phyloP scores from a whole-genome alignment of 2,797 vertebrate genomes.

The Pipistrellus nathusii region DNA sequence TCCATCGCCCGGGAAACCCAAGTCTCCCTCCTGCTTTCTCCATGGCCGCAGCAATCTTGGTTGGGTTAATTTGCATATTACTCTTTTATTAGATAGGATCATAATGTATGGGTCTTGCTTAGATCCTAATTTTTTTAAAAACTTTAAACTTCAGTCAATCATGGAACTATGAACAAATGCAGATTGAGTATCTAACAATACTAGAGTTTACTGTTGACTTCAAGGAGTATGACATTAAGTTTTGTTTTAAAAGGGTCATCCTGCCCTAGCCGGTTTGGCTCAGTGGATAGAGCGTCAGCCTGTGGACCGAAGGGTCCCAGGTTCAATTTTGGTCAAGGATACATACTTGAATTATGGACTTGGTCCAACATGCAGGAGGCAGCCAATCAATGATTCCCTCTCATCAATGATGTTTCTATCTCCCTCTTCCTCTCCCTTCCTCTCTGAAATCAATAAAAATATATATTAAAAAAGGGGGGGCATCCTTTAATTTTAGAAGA shows the following conservation, averaged over 20 bases:
- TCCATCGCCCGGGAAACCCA: no score
- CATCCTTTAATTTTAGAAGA: not conserved
- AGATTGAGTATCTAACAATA: no score
- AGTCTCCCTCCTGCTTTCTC: no score
- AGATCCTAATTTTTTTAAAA: not conserved
- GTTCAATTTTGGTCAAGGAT: not conserved
- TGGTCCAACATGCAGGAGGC: not conserved
- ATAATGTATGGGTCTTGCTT: not conserved
- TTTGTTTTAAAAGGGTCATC: not conserved
- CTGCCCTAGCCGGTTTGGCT: not conserved
- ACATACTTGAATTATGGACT: not conserved
- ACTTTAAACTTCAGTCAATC: not conserved
- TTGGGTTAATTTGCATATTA: no score
- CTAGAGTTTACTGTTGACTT: not conserved
- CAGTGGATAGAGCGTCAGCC: not conserved
- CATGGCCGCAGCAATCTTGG: no score
- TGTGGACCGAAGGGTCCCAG: not conserved
- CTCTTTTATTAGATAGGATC: no score
- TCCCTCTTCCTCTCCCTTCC: not conserved
- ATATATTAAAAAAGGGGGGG: not conserved
- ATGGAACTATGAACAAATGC: not conserved
- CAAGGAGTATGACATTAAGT: not conserved
- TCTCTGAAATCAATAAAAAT: not conserved
- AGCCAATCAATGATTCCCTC: not conserved
- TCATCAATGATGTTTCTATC: not conserved